phyloP scores from a whole-genome alignment of 2,113 vertebrate genomes.

The Dasyurus viverrinus region DNA sequence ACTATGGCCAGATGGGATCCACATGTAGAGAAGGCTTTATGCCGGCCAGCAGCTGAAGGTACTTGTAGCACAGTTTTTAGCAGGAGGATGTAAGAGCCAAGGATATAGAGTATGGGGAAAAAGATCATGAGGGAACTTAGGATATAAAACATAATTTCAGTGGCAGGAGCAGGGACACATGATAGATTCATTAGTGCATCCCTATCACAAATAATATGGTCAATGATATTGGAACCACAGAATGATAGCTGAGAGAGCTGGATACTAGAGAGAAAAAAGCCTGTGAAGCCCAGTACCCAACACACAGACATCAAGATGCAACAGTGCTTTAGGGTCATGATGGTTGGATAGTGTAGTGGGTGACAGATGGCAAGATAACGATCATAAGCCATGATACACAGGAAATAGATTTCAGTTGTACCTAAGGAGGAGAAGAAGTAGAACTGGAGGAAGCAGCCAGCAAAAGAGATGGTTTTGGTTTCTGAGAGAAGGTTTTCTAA shows the following conservation, averaged over 20 bases:
- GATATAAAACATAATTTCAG: not conserved
- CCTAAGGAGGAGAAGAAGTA: constrained; percentile 68
- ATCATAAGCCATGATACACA: constrained; percentile 74
- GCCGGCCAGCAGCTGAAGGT: not conserved
- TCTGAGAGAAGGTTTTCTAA: constrained; percentile 63
- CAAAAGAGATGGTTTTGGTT: constrained; percentile 66
- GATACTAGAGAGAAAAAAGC: not conserved
- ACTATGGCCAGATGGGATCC: not conserved
- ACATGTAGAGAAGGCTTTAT: not conserved
- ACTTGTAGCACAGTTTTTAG: not conserved
- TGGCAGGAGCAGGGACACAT: not conserved
- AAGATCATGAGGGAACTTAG: not conserved
- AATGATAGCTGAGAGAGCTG: not conserved
- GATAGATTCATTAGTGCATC: not conserved
- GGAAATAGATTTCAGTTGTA: constrained; percentile 59
- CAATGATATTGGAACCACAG: not conserved
- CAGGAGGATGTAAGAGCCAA: not conserved
- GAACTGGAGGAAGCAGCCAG: constrained; percentile 69
- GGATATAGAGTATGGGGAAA: not conserved
- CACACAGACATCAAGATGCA: not conserved
- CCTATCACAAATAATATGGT: not conserved
- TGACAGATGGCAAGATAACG: constrained; percentile 71
- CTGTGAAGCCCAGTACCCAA: not conserved
- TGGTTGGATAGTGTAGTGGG: constrained; percentile 54
- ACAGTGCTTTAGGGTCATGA: not conserved